Conservation (phyloP, 2,113 vertebrate genomes). For the Epinephelus lanceolatus region DNA sequence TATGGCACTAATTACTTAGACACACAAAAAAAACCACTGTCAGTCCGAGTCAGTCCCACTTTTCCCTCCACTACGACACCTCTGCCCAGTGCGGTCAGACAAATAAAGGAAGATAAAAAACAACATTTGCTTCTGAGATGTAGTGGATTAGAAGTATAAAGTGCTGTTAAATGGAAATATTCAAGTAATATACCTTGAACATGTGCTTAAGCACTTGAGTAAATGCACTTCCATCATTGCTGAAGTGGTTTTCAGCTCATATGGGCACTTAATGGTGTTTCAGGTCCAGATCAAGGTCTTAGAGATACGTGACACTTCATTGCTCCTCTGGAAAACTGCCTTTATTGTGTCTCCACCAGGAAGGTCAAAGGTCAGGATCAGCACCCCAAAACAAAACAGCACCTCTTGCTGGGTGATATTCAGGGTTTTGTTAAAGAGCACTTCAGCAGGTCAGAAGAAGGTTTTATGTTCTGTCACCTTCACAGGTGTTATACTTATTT, state of each 20-base stretch:
- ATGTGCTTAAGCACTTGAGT: neutral
- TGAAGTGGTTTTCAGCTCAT: neutral
- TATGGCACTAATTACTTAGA: too few species aligned
- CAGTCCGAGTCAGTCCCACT: too few species aligned
- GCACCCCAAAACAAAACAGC: neutral
- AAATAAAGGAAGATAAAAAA: too few species aligned
- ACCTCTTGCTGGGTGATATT: neutral
- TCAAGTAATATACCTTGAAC: neutral
- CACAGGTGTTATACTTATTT: neutral
- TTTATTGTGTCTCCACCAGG: neutral
- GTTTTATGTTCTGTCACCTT: neutral
- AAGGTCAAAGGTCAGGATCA: slow-evolving; percentile 15
- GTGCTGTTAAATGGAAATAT: neutral
- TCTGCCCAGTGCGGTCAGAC: neutral
- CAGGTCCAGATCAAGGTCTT: neutral
- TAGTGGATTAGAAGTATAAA: neutral
- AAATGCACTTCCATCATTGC: too few species aligned
- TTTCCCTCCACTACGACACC: too few species aligned
- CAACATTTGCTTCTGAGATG: neutral
- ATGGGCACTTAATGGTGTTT: neutral
- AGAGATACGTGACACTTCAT: neutral
- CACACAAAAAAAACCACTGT: too few species aligned
- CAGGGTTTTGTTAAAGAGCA: neutral
- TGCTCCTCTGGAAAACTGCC: slow-evolving; percentile 1
- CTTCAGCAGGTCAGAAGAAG: neutral